A percentile compares a stretch with the other conserved stretches of the same genome.
Evolutionary conservation across 1,140 invertebrate genomes (phyloP).

Genomic region (Lasioglossum albipes): DNA sequence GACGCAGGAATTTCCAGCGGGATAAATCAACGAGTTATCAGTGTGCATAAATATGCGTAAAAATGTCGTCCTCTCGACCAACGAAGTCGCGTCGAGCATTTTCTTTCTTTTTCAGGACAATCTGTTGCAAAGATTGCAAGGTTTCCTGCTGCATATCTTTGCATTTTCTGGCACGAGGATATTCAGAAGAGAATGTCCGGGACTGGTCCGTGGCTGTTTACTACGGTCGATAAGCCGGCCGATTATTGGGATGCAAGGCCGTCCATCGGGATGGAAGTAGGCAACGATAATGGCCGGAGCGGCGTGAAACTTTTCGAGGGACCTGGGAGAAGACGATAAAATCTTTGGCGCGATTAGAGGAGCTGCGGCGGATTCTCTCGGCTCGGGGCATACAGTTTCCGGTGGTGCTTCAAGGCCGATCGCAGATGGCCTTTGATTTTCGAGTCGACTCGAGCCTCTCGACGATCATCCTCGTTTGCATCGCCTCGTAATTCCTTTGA

Average conservation of each 20-base stretch:
- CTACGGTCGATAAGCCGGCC: no score
- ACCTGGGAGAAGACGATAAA: slow-evolving; percentile 11
- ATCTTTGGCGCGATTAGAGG: slow-evolving; percentile 44
- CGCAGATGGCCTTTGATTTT: slow-evolving; percentile 41
- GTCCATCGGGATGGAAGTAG: slow-evolving; percentile 2
- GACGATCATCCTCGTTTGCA: background rate
- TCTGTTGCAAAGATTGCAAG: background rate
- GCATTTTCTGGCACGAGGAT: no score
- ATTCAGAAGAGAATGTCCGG: no score
- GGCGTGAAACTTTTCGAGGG: background rate
- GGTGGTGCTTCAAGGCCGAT: slow-evolving; percentile 45
- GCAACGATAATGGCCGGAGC: background rate
- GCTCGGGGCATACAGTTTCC: slow-evolving; percentile 40
- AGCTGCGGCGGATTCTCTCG: slow-evolving; percentile 17
- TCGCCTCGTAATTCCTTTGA: background rate
- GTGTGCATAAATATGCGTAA: no score
- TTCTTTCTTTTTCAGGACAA: background rate
- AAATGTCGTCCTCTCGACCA: no score
- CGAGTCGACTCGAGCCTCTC: background rate
- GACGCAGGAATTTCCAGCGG: no score
- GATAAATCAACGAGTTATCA: no score
- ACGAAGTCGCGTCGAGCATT: no score
- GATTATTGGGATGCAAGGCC: background rate
- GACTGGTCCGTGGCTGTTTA: no score
- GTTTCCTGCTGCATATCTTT: no score